phyloP scores from a whole-genome alignment of 2,888 invertebrate species.

The Pardosa pseudoannulata region DNA sequence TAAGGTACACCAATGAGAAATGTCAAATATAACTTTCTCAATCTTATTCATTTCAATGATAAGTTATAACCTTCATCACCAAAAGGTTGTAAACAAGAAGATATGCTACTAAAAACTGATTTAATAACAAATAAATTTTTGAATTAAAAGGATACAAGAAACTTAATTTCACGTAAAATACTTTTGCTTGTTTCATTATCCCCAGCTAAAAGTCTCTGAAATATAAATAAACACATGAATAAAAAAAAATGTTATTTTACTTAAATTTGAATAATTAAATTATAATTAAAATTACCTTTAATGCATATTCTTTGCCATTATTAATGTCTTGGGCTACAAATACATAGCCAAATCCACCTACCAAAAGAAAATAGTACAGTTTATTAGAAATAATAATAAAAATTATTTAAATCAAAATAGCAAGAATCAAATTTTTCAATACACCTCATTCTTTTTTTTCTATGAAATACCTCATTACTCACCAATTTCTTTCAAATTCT shows the following conservation, averaged over 20 bases:
- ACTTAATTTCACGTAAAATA: slow-evolving; percentile 74
- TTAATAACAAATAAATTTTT: too few species aligned
- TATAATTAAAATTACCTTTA: slow-evolving; percentile 83
- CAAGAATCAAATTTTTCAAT: too few species aligned
- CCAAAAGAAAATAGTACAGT: background rate
- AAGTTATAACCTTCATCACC: too few species aligned
- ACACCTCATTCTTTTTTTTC: too few species aligned
- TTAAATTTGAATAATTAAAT: background rate
- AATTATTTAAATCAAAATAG: background rate
- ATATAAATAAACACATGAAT: background rate
- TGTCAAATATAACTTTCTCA: too few species aligned
- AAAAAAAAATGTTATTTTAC: background rate
- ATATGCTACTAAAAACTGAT: too few species aligned
- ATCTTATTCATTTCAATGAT: too few species aligned
- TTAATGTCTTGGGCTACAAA: slow-evolving; percentile 92
- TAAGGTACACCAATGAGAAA: too few species aligned
- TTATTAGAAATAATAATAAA: too few species aligned
- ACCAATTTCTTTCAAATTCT: too few species aligned
- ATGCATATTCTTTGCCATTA: slow-evolving; percentile 91
- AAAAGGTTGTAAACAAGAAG: too few species aligned
- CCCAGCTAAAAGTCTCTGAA: slow-evolving; percentile 74
- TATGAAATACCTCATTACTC: too few species aligned
- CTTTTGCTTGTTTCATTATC: slow-evolving; percentile 74
- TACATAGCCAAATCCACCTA: slow-evolving; percentile 97
- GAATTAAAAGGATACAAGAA: slow-evolving; percentile 74